A percentile compares a stretch with the other conserved stretches of the same genome.
These are phyloP conservation scores for Drosophila pseudotakahashii DNA, from an alignment of 2,888 invertebrate species.

Conservation along the genomic window DNA sequence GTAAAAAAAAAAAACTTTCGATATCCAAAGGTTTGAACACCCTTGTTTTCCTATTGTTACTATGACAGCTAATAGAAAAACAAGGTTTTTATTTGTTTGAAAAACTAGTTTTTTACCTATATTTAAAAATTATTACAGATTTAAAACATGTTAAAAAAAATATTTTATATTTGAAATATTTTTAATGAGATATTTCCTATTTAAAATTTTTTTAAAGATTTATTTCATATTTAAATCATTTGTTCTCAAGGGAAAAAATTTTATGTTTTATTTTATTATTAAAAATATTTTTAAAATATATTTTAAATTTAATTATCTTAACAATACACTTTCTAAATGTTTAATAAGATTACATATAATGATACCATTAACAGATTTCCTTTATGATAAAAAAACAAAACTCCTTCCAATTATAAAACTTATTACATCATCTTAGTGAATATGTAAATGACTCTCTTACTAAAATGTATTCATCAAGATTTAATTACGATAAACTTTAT, in stretches of 20 bases:
- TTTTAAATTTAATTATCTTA: no score
- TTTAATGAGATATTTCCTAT: no score
- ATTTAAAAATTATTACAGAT: no score
- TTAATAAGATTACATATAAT: background rate
- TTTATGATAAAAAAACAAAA: background rate
- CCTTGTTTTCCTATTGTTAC: conserved; percentile 3
- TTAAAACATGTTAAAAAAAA: no score
- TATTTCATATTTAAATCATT: no score
- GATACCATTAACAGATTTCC: background rate
- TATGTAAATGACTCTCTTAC: background rate
- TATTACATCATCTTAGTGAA: background rate
- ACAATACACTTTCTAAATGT: no score
- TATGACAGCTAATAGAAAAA: conserved; percentile 4
- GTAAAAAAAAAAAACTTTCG: conserved; percentile 20
- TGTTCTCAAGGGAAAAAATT: no score
- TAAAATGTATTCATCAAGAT: background rate
- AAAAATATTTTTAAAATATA: no score
- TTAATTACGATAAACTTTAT: conserved; percentile 21
- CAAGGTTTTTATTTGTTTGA: background rate
- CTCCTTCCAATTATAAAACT: background rate
- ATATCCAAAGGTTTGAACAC: conserved; percentile 29
- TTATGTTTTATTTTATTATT: no score
- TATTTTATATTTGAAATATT: no score
- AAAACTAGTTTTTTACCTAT: background rate
- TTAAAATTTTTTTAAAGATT: no score